phyloP scores from a whole-genome alignment of 2,888 invertebrate species.

The Calameuta filiformis region DNA sequence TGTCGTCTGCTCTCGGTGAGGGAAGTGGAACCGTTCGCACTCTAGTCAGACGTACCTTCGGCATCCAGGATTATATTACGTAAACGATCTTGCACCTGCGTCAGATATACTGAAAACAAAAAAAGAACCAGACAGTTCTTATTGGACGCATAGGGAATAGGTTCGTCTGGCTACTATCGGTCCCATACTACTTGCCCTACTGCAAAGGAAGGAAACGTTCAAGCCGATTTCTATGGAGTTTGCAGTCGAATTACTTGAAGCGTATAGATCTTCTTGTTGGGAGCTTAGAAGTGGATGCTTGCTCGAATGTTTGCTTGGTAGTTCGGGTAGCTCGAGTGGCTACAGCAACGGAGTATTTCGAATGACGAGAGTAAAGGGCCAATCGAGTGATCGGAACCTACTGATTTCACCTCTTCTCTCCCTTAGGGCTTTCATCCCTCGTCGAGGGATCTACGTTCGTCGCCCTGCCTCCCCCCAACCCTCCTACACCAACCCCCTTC shows the following conservation, averaged over 20 bases:
- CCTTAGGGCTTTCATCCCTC: conserved; percentile 8
- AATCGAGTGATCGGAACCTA: conserved; percentile 17
- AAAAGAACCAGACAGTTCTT: neutral
- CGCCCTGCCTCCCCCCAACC: neutral
- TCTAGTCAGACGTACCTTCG: neutral
- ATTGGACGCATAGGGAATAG: neutral
- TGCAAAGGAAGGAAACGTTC: neutral
- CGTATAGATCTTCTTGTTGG: neutral
- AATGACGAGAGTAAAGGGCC: conserved; percentile 7
- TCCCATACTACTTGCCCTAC: neutral
- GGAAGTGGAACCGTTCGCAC: neutral
- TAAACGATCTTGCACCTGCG: neutral
- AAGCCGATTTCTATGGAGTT: neutral
- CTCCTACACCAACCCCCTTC: neutral
- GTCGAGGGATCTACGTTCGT: neutral
- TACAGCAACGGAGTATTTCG: neutral
- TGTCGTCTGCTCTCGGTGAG: conserved; percentile 9
- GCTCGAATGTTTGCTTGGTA: neutral
- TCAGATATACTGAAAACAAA: neutral
- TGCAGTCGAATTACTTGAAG: neutral
- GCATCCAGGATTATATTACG: neutral
- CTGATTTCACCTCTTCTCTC: conserved; percentile 8
- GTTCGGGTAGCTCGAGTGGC: neutral
- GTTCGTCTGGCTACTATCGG: neutral
- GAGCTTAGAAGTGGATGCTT: neutral